phyloP scores from a whole-genome alignment of 2,113 vertebrate species.

The Pelmatolapia mariae region DNA sequence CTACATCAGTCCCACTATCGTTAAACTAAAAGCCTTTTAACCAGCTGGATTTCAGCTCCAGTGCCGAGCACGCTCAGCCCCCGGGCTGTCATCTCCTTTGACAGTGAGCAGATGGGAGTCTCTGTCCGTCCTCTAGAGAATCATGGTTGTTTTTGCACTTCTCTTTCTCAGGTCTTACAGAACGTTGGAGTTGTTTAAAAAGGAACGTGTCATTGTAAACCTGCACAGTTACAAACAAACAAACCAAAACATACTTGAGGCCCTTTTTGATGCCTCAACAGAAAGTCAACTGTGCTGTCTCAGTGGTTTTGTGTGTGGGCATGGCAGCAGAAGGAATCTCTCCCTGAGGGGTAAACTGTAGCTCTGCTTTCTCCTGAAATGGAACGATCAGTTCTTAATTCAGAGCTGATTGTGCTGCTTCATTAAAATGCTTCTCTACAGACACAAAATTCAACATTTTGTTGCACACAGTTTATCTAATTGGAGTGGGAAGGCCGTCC shows the following conservation, averaged over 20 bases:
- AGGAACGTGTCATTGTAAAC: background rate
- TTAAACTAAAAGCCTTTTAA: background rate
- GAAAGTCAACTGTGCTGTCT: conserved; percentile 47
- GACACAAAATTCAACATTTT: background rate
- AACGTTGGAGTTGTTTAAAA: background rate
- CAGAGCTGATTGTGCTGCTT: background rate
- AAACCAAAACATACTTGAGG: background rate
- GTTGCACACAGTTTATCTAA: background rate
- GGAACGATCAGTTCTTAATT: background rate
- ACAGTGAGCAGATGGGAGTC: conserved; percentile 38
- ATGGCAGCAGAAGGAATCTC: conserved; percentile 14
- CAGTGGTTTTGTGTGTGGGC: conserved; percentile 33
- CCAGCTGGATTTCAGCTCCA: background rate
- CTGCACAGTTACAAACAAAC: background rate
- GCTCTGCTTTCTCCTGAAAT: background rate
- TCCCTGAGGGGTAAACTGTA: background rate
- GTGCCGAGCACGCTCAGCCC: background rate
- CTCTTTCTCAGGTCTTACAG: background rate
- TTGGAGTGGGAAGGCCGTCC: background rate
- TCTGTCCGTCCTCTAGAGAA: background rate
- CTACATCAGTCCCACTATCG: background rate
- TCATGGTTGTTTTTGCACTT: background rate
- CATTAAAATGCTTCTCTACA: background rate
- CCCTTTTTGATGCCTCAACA: conserved; percentile 22
- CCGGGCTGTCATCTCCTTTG: conserved; percentile 8